Evolutionary conservation across 1,140 invertebrate species (phyloP).

Genomic region (Geopemphigus sp.): DNA sequence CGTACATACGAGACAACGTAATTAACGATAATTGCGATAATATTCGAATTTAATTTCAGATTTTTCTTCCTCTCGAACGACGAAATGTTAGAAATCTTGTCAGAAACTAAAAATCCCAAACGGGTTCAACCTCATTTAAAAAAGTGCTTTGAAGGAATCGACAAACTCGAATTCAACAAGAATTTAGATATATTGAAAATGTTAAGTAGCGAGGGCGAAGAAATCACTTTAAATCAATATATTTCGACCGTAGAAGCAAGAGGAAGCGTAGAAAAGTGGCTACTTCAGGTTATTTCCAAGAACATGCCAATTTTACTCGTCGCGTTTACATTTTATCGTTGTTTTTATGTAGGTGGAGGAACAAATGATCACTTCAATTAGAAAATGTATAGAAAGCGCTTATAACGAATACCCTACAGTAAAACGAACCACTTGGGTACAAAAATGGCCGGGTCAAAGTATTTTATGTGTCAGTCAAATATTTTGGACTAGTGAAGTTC

Average conservation of each 20-base stretch:
- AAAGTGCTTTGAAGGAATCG: slow-evolving; percentile 87
- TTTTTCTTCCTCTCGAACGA: slow-evolving; percentile 96
- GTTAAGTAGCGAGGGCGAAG: slow-evolving; percentile 80
- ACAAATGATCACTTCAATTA: slow-evolving; percentile 76
- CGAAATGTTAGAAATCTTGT: slow-evolving; percentile 91
- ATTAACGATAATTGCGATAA: too few relatives aligned
- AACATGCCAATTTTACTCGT: too few relatives aligned
- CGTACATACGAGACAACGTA: background rate
- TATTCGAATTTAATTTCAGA: slow-evolving; percentile 56
- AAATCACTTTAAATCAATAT: slow-evolving; percentile 66
- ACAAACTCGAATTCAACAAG: slow-evolving; percentile 69
- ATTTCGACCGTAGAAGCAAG: slow-evolving; percentile 75
- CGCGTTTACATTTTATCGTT: slow-evolving; percentile 34
- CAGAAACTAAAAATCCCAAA: slow-evolving; percentile 84
- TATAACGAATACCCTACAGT: slow-evolving; percentile 50
- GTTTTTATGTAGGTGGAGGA: slow-evolving; percentile 66
- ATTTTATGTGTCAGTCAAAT: slow-evolving; percentile 81
- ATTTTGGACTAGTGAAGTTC: slow-evolving; percentile 82
- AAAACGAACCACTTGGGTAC: slow-evolving; percentile 67
- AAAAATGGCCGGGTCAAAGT: slow-evolving; percentile 82
- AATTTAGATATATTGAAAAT: slow-evolving; percentile 80
- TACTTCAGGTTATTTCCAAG: slow-evolving; percentile 63
- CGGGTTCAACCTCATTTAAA: slow-evolving; percentile 87
- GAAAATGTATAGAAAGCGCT: slow-evolving; percentile 52
- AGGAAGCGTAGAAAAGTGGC: slow-evolving; percentile 91